Evolutionary conservation across 2,888 invertebrate species (phyloP).

Genomic region (Cryptocheilus praepositus): DNA sequence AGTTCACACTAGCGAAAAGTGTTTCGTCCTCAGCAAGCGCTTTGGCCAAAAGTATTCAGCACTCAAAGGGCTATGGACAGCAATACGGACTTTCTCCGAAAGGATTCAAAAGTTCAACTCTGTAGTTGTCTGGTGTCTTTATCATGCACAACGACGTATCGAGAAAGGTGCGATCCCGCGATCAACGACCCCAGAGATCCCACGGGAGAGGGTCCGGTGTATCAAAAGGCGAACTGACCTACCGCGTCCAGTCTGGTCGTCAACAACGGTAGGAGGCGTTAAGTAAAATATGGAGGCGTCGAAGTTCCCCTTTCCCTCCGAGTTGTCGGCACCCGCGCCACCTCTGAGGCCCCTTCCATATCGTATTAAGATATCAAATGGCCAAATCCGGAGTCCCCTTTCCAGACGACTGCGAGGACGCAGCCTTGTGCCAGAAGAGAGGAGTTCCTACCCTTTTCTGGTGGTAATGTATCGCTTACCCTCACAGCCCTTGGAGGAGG

Average conservation of each 20-base stretch:
- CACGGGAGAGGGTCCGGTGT: slow-evolving; percentile 12
- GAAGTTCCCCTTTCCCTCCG: slow-evolving; percentile 7
- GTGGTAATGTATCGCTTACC: slow-evolving; percentile 67
- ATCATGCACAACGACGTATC: background rate
- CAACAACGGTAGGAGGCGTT: slow-evolving; percentile 43
- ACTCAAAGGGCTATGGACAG: too few relatives aligned
- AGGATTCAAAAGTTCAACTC: too few relatives aligned
- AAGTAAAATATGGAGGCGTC: slow-evolving; percentile 58
- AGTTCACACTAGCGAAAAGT: too few relatives aligned
- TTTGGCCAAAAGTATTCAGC: too few relatives aligned
- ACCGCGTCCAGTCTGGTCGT: slow-evolving; percentile 30
- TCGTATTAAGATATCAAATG: slow-evolving; percentile 74
- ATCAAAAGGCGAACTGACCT: slow-evolving; percentile 49
- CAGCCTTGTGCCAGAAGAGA: too few relatives aligned
- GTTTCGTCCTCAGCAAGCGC: too few relatives aligned
- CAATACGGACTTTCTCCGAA: too few relatives aligned
- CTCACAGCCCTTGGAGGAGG: slow-evolving; percentile 59
- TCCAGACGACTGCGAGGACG: slow-evolving; percentile 51
- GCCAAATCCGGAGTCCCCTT: slow-evolving; percentile 67
- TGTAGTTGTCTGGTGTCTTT: too few relatives aligned
- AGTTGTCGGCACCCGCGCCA: slow-evolving; percentile 19
- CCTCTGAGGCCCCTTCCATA: slow-evolving; percentile 53
- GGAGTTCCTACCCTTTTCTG: slow-evolving; percentile 63
- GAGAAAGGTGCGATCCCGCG: background rate
- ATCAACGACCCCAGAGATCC: slow-evolving; percentile 1